Percentiles rank a stretch among this genome's conserved stretches.
Conservation (phyloP, 2,797 vertebrate genomes). For the Semotilus atromaculatus region DNA sequence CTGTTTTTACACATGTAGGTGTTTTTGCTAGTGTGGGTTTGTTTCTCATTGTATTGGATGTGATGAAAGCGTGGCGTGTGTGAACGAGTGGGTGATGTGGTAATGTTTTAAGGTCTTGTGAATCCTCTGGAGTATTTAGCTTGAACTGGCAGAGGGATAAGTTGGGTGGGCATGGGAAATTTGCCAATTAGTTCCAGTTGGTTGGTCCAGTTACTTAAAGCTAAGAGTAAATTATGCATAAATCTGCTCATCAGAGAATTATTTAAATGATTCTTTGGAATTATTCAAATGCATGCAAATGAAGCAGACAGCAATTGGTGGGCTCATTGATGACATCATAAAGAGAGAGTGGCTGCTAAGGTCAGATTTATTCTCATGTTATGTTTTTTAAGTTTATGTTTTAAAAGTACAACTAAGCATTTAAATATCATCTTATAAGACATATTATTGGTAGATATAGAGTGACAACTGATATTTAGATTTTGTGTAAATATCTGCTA, state of each 20-base stretch:
- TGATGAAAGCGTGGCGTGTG: conserved; percentile 9
- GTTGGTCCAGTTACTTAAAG: conserved; percentile 53
- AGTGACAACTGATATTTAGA: background rate
- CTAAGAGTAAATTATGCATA: conserved; percentile 62
- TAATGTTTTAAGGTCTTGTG: conserved; percentile 22
- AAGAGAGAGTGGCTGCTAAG: background rate
- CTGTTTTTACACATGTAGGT: conserved; percentile 8
- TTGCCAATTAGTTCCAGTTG: conserved; percentile 67
- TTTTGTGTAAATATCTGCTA: background rate
- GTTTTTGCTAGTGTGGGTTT: conserved; percentile 26
- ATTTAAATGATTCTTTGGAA: conserved; percentile 61
- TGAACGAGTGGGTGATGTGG: conserved; percentile 28
- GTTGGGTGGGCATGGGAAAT: conserved; percentile 64
- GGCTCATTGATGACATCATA: conserved; percentile 6
- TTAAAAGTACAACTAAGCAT: background rate
- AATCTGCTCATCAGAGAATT: conserved; percentile 67
- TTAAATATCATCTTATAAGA: background rate
- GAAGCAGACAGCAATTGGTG: conserved; percentile 64
- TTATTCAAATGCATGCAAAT: conserved; percentile 63
- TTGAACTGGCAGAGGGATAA: background rate
- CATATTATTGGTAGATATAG: background rate
- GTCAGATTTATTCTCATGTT: background rate
- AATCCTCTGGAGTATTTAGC: conserved; percentile 22
- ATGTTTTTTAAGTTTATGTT: no score
- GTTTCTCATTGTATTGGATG: conserved; percentile 16